phyloP scores from a whole-genome alignment of 1,140 invertebrate species.

The Drosophila serrata region DNA sequence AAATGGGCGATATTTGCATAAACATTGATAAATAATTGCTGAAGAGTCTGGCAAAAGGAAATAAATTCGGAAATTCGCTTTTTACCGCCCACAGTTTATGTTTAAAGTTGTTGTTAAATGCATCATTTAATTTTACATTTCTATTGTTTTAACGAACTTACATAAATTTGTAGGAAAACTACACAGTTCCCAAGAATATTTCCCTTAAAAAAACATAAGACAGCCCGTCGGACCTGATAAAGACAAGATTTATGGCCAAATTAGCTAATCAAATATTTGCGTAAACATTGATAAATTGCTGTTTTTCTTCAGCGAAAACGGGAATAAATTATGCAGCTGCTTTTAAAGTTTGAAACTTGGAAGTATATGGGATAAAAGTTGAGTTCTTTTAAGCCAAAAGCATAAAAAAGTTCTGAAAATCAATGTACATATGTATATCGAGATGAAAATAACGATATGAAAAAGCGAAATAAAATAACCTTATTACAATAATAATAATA shows the following conservation, averaged over 20 bases:
- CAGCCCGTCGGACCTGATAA: constrained; percentile 5
- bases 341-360: constrained; percentile 10
- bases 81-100: constrained; percentile 6
- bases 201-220: constrained; percentile 3
- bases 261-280: constrained; percentile 23
- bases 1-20: constrained; percentile 13
- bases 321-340: constrained; percentile 7
- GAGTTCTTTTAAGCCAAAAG: neutral
- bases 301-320: constrained; percentile 7
- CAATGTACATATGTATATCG: neutral
- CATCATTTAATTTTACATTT: neutral
- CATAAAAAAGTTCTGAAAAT: neutral
- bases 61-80: neutral
- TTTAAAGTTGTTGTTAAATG: constrained; percentile 4
- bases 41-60: constrained; percentile 1
- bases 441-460: neutral
- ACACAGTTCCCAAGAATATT: neutral
- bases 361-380: neutral
- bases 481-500: no score
- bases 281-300: constrained; percentile 24
- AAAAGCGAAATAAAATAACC: neutral
- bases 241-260: constrained; percentile 20
- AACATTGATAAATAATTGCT: constrained; percentile 19
- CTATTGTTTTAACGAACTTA: no score
- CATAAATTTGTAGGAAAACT: neutral